These are phyloP conservation scores for Pygoscelis adeliae DNA, from an alignment of 2,113 vertebrate species.

Conservation along the genomic window DNA sequence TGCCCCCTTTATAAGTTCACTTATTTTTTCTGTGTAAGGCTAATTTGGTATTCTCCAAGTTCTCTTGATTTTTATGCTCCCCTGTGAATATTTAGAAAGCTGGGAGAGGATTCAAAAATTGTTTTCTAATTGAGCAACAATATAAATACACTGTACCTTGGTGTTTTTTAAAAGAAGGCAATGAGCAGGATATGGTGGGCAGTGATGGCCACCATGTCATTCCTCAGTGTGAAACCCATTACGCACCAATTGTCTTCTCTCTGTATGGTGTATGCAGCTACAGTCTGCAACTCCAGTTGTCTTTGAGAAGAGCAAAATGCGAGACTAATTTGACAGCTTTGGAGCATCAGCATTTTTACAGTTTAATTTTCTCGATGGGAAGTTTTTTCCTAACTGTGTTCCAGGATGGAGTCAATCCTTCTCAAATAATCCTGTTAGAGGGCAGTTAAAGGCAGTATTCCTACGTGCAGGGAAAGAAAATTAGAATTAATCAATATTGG, in stretches of 20 bases:
- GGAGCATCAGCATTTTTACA: background rate
- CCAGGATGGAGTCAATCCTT: background rate
- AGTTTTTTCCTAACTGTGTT: background rate
- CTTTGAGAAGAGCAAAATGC: background rate
- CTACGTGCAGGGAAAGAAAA: background rate
- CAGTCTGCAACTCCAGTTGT: background rate
- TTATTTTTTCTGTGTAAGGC: background rate
- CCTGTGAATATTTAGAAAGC: background rate
- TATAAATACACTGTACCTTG: background rate
- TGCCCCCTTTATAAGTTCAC: fast-evolving
- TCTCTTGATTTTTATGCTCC: background rate
- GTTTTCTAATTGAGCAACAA: background rate
- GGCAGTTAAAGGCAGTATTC: background rate
- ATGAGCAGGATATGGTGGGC: background rate
- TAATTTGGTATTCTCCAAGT: background rate
- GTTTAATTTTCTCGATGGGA: background rate
- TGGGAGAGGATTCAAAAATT: background rate
- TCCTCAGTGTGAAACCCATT: background rate
- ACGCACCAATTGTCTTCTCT: fast-evolving
- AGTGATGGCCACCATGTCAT: background rate
- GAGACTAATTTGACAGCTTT: background rate
- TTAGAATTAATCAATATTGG: background rate
- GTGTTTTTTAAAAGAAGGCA: background rate
- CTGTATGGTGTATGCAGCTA: background rate
- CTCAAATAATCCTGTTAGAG: background rate